Evolutionary conservation across 2,113 vertebrate genomes (phyloP).

Genomic region (Semicossyphus pulcher): DNA sequence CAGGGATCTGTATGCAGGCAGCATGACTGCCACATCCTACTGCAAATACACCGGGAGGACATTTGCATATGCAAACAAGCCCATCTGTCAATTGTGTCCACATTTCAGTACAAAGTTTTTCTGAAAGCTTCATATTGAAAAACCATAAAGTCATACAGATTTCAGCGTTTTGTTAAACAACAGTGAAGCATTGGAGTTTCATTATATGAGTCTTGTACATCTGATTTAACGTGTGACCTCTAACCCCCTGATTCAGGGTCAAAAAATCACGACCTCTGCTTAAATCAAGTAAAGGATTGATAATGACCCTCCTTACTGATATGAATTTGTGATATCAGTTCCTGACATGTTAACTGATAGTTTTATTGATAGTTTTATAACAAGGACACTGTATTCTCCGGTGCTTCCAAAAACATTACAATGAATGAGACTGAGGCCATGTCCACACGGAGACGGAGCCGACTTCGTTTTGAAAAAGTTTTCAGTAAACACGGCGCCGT

Average conservation of each 20-base stretch:
- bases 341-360: no score
- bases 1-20: conserved; percentile 26
- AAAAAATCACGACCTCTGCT: background rate
- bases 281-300: background rate
- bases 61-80: conserved; percentile 71
- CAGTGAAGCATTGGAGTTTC: background rate
- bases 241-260: background rate
- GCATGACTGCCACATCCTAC: conserved; percentile 18
- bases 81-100: conserved; percentile 62
- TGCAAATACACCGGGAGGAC: conserved; percentile 28
- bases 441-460: no score
- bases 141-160: background rate
- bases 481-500: no score
- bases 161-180: background rate
- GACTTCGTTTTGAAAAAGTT: no score
- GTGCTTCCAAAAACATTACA: no score
- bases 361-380: no score
- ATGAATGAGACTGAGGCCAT: no score
- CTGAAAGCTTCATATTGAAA: background rate
- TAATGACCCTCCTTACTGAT: no score
- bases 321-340: background rate
- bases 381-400: no score
- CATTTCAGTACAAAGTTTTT: conserved; percentile 7
- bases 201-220: background rate
- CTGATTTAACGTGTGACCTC: background rate